phyloP scores from a whole-genome alignment of 1,140 invertebrate genomes.

The Medauroidea extradentata region DNA sequence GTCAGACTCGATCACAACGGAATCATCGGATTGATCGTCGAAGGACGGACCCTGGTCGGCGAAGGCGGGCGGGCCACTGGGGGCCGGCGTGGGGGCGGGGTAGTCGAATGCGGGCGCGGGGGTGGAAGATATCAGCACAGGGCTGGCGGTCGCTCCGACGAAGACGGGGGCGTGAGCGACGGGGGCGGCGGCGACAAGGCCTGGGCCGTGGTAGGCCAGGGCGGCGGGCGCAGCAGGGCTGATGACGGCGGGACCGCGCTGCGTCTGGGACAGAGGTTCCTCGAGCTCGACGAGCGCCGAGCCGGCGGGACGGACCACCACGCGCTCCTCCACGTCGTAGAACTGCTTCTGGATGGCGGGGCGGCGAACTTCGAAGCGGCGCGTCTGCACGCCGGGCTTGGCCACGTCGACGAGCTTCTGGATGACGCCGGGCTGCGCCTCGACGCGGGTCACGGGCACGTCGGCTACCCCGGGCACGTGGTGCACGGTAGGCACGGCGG shows the following conservation, averaged over 20 bases:
- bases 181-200: conserved; percentile 36
- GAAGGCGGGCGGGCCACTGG: conserved; percentile 10
- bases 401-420: conserved; percentile 51
- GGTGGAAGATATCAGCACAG: conserved; percentile 10
- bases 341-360: conserved; percentile 62
- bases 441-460: conserved; percentile 48
- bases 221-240: conserved; percentile 12
- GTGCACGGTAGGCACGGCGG: conserved; percentile 47
- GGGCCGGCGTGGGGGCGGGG: conserved; percentile 12
- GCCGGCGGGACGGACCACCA: conserved; percentile 57
- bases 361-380: conserved; percentile 51
- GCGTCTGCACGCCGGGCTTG: conserved; percentile 48
- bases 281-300: conserved; percentile 57
- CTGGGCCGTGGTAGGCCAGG: conserved; percentile 38
- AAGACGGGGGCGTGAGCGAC: conserved; percentile 22
- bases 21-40: conserved; percentile 33
- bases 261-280: conserved; percentile 54
- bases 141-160: conserved; percentile 3
- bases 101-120: conserved; percentile 19
- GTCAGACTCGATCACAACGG: conserved; percentile 39
- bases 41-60: conserved; percentile 1
- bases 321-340: conserved; percentile 59
- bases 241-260: conserved; percentile 45
- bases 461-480: conserved; percentile 48
- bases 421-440: conserved; percentile 48